Base-by-base conservation (phyloP, 2,113 vertebrate genomes). In the Delphinus delphis region DNA sequence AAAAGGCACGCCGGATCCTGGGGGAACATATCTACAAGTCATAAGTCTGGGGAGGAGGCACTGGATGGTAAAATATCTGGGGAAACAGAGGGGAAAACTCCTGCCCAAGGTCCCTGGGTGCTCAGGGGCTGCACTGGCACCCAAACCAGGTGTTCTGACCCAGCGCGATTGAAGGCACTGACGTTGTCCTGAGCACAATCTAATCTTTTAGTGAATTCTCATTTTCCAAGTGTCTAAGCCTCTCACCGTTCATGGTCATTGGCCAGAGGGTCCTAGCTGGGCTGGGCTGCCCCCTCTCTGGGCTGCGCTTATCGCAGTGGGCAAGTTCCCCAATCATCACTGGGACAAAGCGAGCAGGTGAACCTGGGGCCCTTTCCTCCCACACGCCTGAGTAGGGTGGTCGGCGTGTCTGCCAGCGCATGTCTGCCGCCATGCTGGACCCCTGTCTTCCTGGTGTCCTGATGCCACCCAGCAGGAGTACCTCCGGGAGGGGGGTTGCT, bases 291-390 rank as follows among this genome's bases (percentile, higher is more conserved):
- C 25, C 44, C 17, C 50, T 8, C 31, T 31, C 84, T 31, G 31
- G 12, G 63, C 63, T 50, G 15, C 0, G 0, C 3, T 3, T 53
- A 41, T 3, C 23, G 4, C 41, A 0, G 13, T 2, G 8, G 33
- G 44, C n/a, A 25, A 28, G 36, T 44, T 47, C 26, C 67, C 50
- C 25, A 3, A 14, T 3, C 55, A 25, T 53, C 20, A 7, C 3
- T 33, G 6, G 41, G 79, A 76, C 41, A 58, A 14, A 67, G 21
- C 15, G 31, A 8, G 15, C 53, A 12, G 11, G 38, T 4, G 33
- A 53, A 8, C 23, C n/a, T 3, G 3, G 26, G 60, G 14, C 21
- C 28, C 50, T 31, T 41, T 36, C 70, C 6, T 36, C 7, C 6
- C 55, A 3, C 41, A 25, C 13, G 8, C 36, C 23, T 0, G 20